Base-by-base conservation (phyloP, 1,140 invertebrate species). In the Drosophila rufa region DNA sequence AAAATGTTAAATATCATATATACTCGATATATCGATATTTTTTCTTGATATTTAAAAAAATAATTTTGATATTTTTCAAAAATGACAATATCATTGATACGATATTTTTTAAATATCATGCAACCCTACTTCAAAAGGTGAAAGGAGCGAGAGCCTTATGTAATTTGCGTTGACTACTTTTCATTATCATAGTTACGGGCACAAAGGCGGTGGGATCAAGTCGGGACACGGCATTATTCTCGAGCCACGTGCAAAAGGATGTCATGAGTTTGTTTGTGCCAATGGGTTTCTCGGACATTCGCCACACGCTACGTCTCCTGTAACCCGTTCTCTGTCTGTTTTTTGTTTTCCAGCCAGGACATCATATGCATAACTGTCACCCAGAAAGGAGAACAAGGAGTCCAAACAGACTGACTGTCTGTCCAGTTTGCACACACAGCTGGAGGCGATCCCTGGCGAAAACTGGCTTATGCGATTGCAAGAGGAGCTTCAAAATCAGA, bases 221-320 rank as follows among this genome's bases (percentile, higher is more conserved):
- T 59, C 57, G 46, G 56, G 33, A 15, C 45, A 15, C 11, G 46
- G 19, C 60, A 61, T 76, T 40, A 61, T 50, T 22, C 25, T 22
- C 36, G 45, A 27, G 71, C 71, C 81, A 86, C 84, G 84, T 86
- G 83, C 71, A 79, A 74, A 83, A 74, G 74, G 74, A 57, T 56
- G 36, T 56, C 19, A 51, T 84, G 53, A 46, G 51, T 66, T 57
- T 47, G 51, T 75, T 76, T 55, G 79, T 77, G 51, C 76, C 47
- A 62, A 59, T 82, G 48, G 84, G 73, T 89, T 89, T 89, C 84
- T 89, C 80, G 80, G 80, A 84, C 74, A 83, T 89, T 89, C 59
- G 46, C 65, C 69, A 70, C 77, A 84, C 78, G 84, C 85, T 89
- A 77, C 36, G 77, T 36, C 38, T 22, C 22, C 22, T 22, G 22